phyloP scores from a whole-genome alignment of 1,140 invertebrate genomes.

The Notospermus geniculatus region DNA sequence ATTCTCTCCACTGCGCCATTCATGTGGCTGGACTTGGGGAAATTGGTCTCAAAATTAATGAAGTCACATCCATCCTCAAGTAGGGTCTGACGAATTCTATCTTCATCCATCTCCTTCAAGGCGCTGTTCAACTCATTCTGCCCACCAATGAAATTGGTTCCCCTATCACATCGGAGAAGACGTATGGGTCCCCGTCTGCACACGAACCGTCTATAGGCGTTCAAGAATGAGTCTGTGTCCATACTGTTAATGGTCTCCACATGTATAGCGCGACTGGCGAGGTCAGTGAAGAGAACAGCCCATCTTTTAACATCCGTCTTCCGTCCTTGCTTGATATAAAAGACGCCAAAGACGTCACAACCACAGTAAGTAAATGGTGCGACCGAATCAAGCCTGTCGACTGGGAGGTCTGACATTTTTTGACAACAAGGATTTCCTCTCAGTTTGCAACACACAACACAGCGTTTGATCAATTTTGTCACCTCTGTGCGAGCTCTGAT shows the following conservation, averaged over 20 bases:
- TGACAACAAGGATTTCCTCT: constrained; percentile 13
- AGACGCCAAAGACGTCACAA: constrained; percentile 18
- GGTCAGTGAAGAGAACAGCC: constrained; percentile 10
- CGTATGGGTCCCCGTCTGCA: constrained; percentile 1
- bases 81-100: background rate
- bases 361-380: constrained; percentile 15
- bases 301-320: constrained; percentile 11
- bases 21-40: constrained; percentile 3
- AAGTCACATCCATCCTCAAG: background rate
- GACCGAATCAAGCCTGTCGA: constrained; percentile 13
- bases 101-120: constrained; percentile 3
- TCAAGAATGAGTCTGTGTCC: constrained; percentile 8
- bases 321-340: constrained; percentile 7
- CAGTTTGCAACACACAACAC: constrained; percentile 23
- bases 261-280: background rate
- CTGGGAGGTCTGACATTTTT: constrained; percentile 19
- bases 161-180: constrained; percentile 7
- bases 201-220: constrained; percentile 6
- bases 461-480: constrained; percentile 20
- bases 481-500: constrained; percentile 18
- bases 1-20: constrained; percentile 4
- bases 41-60: constrained; percentile 8
- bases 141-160: constrained; percentile 9
- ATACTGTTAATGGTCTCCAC: background rate
- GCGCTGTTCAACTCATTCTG: constrained; percentile 2